Evolutionary conservation across 2,797 vertebrate species (phyloP).

Genomic region (Myotis daubentonii): DNA sequence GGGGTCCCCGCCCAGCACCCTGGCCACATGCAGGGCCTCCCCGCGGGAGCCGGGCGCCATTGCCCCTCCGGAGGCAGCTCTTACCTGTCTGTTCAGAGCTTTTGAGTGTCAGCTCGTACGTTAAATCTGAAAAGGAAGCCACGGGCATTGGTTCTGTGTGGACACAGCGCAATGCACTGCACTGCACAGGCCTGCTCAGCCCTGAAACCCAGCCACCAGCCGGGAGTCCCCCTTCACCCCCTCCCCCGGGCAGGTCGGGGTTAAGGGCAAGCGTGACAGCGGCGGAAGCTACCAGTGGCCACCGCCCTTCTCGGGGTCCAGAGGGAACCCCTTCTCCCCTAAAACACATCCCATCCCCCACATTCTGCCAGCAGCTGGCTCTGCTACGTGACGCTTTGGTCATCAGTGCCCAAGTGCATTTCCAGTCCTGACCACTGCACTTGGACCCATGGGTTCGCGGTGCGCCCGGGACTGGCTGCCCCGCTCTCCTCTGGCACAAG

Average conservation of each 20-base stretch:
- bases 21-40: no score
- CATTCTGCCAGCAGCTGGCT: neutral
- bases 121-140: constrained; percentile 90
- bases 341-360: fast-evolving
- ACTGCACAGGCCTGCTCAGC: neutral
- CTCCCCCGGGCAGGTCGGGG: neutral
- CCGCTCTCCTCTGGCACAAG: neutral
- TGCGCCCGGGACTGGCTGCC: neutral
- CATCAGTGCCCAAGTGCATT: fast-evolving
- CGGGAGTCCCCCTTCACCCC: fast-evolving
- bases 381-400: fast-evolving
- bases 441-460: neutral
- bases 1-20: no score
- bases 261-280: fast-evolving
- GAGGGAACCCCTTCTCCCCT: neutral
- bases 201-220: neutral
- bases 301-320: neutral
- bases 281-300: neutral
- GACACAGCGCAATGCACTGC: neutral
- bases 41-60: no score
- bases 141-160: neutral
- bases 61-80: neutral
- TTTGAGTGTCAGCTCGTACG: constrained; percentile 96
- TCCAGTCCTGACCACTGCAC: neutral
- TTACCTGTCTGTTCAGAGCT: constrained; percentile 95